Evolutionary conservation across 2,888 invertebrate genomes (phyloP).

Genomic region (Atrina japonica): DNA sequence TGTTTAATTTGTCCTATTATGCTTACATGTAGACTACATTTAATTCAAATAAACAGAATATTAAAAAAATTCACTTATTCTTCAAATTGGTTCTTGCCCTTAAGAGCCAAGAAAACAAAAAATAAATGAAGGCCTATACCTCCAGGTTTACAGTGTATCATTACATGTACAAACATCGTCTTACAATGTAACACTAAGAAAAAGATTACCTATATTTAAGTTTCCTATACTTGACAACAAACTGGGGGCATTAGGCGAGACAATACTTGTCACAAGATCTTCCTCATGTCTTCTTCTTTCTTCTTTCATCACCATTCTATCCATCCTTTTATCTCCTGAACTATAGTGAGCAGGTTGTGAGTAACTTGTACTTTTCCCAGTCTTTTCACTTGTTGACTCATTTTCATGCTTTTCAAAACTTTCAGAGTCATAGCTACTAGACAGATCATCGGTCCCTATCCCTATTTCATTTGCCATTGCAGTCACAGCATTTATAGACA

Average conservation of each 20-base stretch:
- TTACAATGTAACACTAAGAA: no score
- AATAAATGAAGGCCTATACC: no score
- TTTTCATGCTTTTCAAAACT: slow-evolving; percentile 33
- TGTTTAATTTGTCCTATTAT: no score
- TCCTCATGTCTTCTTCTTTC: slow-evolving; percentile 49
- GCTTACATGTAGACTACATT: no score
- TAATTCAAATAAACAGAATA: no score
- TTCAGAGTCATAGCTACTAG: slow-evolving; percentile 11
- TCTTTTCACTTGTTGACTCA: slow-evolving; percentile 34
- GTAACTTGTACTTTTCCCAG: slow-evolving; percentile 16
- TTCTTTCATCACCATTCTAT: slow-evolving; percentile 51
- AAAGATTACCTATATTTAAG: slow-evolving; percentile 72
- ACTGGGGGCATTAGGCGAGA: slow-evolving; percentile 60
- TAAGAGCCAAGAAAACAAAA: no score
- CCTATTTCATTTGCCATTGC: slow-evolving; percentile 21
- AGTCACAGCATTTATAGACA: neutral
- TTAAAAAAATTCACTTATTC: no score
- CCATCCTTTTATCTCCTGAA: slow-evolving; percentile 42
- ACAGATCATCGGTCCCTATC: neutral
- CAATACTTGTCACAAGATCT: slow-evolving; percentile 52
- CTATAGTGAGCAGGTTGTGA: slow-evolving; percentile 12
- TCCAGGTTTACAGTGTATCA: no score
- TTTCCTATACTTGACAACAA: slow-evolving; percentile 50
- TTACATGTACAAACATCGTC: no score
- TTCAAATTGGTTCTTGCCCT: no score